Evolutionary conservation across 2,888 invertebrate genomes (phyloP), one percentile per base, ranked within the genome.

Genomic region (Andrena praecox): DNA sequence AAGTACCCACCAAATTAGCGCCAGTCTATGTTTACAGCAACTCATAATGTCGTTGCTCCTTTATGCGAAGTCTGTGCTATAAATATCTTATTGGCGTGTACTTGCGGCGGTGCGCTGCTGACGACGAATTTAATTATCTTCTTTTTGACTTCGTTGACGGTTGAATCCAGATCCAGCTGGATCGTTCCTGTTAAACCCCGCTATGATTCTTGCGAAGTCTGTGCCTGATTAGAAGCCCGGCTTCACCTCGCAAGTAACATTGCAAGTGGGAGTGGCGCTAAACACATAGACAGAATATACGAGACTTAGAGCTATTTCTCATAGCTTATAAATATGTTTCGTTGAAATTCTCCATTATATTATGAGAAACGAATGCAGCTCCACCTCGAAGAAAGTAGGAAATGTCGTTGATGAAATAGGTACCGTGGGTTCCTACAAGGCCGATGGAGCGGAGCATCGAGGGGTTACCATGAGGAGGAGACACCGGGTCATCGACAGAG

Each of bases 161-260:
- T 0, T 52, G 1, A 12, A 68, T 81, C 83, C 54, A 64, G 83
- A 71, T 71, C 1, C 16, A 68, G 2, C 77, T 68, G 77, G 77
- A 63, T 71, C 33, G 16, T 71, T 69, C 68, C 35, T n/a, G 64
- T 12, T 5, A 12, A 42, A 16, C 6, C n/a, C 12, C 48, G 27
- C 27, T 27, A 67, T 62, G 52, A 68, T 56, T 16, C 20, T 20
- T 33, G 16, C 31, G 20, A 42, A 42, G 59, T 56, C 66, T 31
- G 5, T n/a, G n/a, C 7, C 24, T 2, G 33, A 68, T 68, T 54
- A 59, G 3, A 2, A 20, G n/a, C 16, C 29, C 12, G 20, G n/a
- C 48, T 24, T 50, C 48, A 10, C 16, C 4, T 59, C 33, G 2
- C 5, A 7, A 33, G 42, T 20, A 72, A 12, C 6, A 7, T 3